Evolutionary conservation across 1,140 invertebrate species (phyloP), one percentile per base, ranked within the genome.

Genomic region (Drosophila sturtevanti): DNA sequence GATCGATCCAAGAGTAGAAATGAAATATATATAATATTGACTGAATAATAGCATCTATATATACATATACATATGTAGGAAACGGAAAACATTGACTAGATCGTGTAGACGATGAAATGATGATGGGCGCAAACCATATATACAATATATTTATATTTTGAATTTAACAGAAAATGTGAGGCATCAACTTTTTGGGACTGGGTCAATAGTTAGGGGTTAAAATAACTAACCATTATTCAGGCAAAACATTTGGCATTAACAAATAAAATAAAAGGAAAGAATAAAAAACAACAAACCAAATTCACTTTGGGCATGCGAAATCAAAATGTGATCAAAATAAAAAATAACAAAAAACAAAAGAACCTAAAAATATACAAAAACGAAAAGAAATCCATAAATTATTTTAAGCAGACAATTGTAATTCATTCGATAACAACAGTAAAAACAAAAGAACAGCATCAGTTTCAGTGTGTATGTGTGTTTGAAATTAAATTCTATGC

Each of bases 251-350:
- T 85, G 84, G 84, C 79, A 86, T 71, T 48, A 48, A 55, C 14
- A 55, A 55, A 54, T 27, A 51, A 31, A 51, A 27, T 52, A 52
- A 22, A 54, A 24, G 37, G 5, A 38, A 38, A 14, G n/a, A 38
- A 38, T 11, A 48, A 21, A 48, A 48, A 48, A 48, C 41, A 56
- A 82, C 73, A 89, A 86, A 87, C 84, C 76, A 84, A 89, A 84
- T 65, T 74, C 54, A 78, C 72, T 85, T 80, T 89, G 81, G 85
- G 70, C 81, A 89, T 75, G 85, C 85, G 82, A 90, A 89, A 89
- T 89, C 85, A 89, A 89, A 89, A 85, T 89, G 85, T 89, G 85
- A 89, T 89, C 85, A 78, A 81, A 78, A 81, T 62, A 86, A 64
- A 60, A 82, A 82, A 81, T 59, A 55, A 48, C 64, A 79, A 79